Evolutionary conservation across 1,140 invertebrate species (phyloP), one percentile per base, ranked within the genome.

Genomic region (Polyergus mexicanus): DNA sequence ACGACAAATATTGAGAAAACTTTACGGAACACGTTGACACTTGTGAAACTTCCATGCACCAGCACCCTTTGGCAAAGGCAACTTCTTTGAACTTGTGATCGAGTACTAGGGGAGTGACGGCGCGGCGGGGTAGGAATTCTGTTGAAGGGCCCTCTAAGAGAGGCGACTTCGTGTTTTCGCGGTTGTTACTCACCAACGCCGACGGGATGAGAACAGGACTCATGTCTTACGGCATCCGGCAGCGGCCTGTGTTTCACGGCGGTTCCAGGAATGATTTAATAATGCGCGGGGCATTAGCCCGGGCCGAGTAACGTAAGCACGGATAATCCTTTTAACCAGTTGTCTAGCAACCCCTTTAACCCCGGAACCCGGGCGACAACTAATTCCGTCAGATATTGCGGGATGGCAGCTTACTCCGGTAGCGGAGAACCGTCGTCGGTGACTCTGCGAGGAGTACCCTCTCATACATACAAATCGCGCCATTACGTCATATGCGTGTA

Each of bases 301-400:
- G 88, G 83, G 75, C 86, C 60, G 86, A 86, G 88, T 86, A 91
- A 90, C 88, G 89, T 92, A 92, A 93, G 92, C 92, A 88, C 89
- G 92, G 92, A 93, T 94, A 94, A 94, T 94, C 93, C 93, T 91
- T 94, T 94, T 93, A 94, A 93, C 92, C 92, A 94, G 92, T 93
- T 93, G 93, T 94, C 92, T 94, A 84, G 92, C 89, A 92, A 92
- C 92, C 92, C 93, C 92, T 93, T 93, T 93, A 93, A 93, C 92
- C 92, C 86, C 86, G 86, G 83, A 91, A 92, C 92, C 87, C 85
- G 76, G 89, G 91, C 87, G 92, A 93, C 92, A 93, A 92, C 92
- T 94, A 94, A 94, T 94, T 93, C 92, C 80, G 62, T 71, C 86
- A 91, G 92, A 93, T 93, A 94, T 92, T 91, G 89, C 91, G 77